A percentile compares a stretch with the other conserved stretches of the same genome.
Conservation (phyloP, 2,888 invertebrate genomes). For the Bedellia somnulentella region DNA sequence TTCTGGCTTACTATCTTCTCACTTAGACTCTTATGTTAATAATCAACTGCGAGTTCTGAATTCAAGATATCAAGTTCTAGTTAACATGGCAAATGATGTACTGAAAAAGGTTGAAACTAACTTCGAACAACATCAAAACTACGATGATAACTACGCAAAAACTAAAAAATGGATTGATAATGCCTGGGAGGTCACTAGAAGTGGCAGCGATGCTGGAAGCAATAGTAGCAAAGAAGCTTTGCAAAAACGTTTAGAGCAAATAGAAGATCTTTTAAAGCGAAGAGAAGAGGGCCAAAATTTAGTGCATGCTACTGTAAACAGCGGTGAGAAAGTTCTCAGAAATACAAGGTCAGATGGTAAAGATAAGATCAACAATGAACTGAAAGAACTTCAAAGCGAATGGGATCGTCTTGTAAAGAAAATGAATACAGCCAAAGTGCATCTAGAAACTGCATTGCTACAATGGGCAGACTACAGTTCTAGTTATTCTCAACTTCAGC, state of each 20-base stretch:
- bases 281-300: constrained; percentile 87
- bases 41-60: constrained; percentile 85
- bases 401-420: constrained; percentile 92
- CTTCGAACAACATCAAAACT: constrained; percentile 81
- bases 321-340: constrained; percentile 85
- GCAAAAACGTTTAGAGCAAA: constrained; percentile 77
- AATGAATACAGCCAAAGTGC: constrained; percentile 88
- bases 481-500: constrained; percentile 86
- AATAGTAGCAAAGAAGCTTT: constrained; percentile 80
- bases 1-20: constrained; percentile 75
- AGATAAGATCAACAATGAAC: constrained; percentile 81
- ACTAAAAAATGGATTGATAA: constrained; percentile 85
- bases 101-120: constrained; percentile 89
- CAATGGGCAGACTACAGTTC: constrained; percentile 98
- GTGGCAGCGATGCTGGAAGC: constrained; percentile 76
- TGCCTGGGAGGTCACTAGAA: constrained; percentile 79
- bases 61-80: constrained; percentile 85
- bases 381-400: constrained; percentile 87
- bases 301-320: constrained; percentile 84
- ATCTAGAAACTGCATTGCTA: constrained; percentile 83
- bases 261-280: constrained; percentile 76
- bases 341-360: constrained; percentile 88
- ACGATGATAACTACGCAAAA: constrained; percentile 73
- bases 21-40: constrained; percentile 83
- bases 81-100: constrained; percentile 87